A percentile compares a stretch with the other conserved stretches of the same genome.
Evolutionary conservation across 2,888 invertebrate genomes (phyloP).

Genomic region (Brachyptera putata): DNA sequence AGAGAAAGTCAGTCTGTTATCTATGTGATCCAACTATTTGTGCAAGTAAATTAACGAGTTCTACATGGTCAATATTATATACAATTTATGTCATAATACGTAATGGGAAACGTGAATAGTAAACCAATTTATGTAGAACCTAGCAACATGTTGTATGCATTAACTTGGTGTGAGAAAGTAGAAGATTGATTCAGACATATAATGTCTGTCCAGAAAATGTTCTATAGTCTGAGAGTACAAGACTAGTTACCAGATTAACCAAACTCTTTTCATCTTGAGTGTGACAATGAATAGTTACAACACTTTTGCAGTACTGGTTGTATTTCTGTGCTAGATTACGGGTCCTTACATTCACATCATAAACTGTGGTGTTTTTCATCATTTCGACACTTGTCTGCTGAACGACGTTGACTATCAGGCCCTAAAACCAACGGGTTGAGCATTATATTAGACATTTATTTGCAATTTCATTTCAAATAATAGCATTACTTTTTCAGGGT

Average conservation of each 20-base stretch:
- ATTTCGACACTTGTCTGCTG: constrained; percentile 36
- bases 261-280: constrained; percentile 35
- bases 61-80: too few species aligned
- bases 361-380: constrained; percentile 36
- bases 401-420: constrained; percentile 37
- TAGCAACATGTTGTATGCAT: too few species aligned
- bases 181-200: constrained; percentile 36
- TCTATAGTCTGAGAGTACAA: constrained; percentile 35
- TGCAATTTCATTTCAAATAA: not conserved
- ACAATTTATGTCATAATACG: too few species aligned
- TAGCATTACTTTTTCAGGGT: too few species aligned
- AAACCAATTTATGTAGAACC: too few species aligned
- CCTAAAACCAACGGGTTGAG: constrained; percentile 31
- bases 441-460: not conserved
- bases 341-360: constrained; percentile 37
- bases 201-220: constrained; percentile 39
- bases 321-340: constrained; percentile 37
- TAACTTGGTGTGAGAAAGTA: too few species aligned
- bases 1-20: too few species aligned
- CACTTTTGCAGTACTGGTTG: constrained; percentile 37
- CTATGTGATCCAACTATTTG: too few species aligned
- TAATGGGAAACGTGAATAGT: too few species aligned
- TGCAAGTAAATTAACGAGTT: too few species aligned
- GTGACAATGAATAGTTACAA: constrained; percentile 37
- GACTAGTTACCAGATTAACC: constrained; percentile 34